phyloP scores from a whole-genome alignment of 2,113 vertebrate genomes.

The Struthio camelus region DNA sequence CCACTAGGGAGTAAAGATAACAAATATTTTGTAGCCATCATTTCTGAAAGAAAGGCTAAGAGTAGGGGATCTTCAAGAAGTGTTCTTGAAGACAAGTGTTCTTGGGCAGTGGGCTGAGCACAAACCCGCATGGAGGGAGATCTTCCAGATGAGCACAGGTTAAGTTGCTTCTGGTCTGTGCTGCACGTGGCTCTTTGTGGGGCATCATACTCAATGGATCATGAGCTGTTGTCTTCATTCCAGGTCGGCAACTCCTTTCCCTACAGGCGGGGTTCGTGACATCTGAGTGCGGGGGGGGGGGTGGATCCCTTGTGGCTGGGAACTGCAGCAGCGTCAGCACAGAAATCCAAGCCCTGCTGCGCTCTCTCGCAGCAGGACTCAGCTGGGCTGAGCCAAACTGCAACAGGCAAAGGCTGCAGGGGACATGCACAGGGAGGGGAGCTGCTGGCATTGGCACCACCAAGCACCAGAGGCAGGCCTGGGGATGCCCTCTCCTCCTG shows the following conservation, averaged over 20 bases:
- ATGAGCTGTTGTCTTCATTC: not conserved
- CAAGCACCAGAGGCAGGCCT: not conserved
- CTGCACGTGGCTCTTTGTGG: fast-evolving
- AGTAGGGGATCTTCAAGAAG: not conserved
- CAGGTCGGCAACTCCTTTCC: fast-evolving
- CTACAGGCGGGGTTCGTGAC: not conserved
- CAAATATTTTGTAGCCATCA: not conserved
- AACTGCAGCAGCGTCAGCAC: not conserved
- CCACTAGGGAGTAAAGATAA: not conserved
- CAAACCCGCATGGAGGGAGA: not conserved
- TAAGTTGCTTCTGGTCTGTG: not conserved
- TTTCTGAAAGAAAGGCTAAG: not conserved
- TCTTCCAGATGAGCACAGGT: not conserved
- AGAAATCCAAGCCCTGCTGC: not conserved
- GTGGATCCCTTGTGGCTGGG: not conserved
- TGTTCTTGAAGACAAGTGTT: not conserved
- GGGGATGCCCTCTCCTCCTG: not conserved
- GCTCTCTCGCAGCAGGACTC: fast-evolving
- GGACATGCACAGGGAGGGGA: fast-evolving
- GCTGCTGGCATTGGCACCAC: not conserved
- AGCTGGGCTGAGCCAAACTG: fast-evolving
- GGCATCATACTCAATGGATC: not conserved
- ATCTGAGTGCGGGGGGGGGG: fast-evolving
- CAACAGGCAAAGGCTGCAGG: not conserved
- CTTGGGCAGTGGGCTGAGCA: not conserved